Conservation (phyloP, 2,113 vertebrate genomes). For the Leptobrachium ailaonicum region DNA sequence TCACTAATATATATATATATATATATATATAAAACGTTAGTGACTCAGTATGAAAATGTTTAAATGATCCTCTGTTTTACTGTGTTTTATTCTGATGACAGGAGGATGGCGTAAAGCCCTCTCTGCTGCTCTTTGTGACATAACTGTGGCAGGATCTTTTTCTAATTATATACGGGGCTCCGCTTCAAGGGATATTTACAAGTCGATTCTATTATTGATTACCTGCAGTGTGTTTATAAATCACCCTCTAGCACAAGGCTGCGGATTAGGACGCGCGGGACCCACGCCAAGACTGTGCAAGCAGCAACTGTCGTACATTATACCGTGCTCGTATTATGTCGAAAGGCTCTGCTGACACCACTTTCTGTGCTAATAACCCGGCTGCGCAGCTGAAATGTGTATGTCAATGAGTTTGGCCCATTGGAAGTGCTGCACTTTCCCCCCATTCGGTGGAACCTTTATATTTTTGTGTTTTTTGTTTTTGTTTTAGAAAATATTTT, state of each 20-base stretch:
- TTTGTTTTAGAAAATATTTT: background rate
- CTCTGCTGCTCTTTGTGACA: no score
- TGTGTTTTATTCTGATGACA: background rate
- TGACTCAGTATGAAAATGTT: no score
- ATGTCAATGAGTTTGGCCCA: background rate
- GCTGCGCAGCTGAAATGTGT: background rate
- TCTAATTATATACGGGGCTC: background rate
- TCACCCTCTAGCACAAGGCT: background rate
- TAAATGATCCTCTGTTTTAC: no score
- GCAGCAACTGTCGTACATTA: background rate
- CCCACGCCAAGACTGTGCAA: background rate
- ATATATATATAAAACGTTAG: no score
- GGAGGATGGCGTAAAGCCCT: background rate
- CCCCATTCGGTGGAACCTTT: no score
- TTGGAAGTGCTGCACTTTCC: no score
- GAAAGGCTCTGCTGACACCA: background rate
- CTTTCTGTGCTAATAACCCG: conserved; percentile 1
- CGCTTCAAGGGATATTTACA: background rate
- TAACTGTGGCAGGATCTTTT: no score
- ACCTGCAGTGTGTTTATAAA: background rate
- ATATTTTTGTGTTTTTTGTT: no score
- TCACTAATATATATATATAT: no score
- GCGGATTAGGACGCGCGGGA: background rate
- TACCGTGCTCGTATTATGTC: background rate
- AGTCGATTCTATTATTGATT: background rate